These are phyloP conservation scores for Gnathonemus echidnorhynchus DNA, from an alignment of 2,113 vertebrate genomes.

Conservation along the genomic window DNA sequence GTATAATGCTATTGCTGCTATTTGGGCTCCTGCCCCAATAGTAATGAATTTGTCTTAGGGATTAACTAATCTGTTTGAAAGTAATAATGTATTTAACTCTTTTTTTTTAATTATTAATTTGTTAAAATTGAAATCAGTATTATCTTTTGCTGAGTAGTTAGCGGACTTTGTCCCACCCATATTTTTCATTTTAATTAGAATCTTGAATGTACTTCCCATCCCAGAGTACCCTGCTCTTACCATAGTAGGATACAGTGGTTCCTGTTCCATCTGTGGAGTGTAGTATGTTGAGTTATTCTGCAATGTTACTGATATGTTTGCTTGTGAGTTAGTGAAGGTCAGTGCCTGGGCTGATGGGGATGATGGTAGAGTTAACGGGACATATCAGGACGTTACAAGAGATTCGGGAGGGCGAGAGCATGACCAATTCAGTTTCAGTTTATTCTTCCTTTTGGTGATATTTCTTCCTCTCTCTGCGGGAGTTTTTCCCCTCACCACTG, in stretches of 20 bases:
- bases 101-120: no score
- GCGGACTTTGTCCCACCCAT: background rate
- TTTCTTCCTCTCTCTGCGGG: background rate
- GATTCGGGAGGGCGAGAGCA: background rate
- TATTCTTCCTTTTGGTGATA: background rate
- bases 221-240: background rate
- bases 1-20: no score
- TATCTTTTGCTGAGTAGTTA: background rate
- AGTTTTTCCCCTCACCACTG: background rate
- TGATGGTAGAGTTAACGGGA: background rate
- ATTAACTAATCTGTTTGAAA: background rate
- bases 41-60: background rate
- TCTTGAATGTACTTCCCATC: background rate
- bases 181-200: background rate
- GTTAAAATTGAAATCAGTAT: background rate
- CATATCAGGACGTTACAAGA: background rate
- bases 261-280: background rate
- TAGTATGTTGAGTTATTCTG: background rate
- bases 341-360: background rate
- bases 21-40: no score
- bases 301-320: background rate
- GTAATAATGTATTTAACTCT: background rate
- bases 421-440: background rate
- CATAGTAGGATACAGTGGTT: background rate
- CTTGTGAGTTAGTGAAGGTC: background rate